Conservation (phyloP, 1,140 invertebrate genomes). For the Caenorhabditis inopinata region DNA sequence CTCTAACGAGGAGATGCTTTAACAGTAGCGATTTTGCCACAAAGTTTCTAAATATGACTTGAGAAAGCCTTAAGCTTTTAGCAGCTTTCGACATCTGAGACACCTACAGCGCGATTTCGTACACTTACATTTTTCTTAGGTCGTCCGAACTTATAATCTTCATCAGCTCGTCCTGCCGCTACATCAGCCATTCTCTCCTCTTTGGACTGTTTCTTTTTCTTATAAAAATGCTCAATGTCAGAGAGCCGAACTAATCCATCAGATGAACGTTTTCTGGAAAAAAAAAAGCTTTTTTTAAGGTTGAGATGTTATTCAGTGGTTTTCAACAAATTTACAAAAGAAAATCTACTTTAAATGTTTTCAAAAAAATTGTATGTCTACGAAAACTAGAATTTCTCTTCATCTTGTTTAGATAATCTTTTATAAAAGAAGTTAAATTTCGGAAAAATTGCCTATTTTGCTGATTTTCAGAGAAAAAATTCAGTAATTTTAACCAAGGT, state of each 20-base stretch:
- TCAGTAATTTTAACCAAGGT: no score
- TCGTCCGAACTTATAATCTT: slow-evolving; percentile 52
- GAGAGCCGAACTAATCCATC: slow-evolving; percentile 62
- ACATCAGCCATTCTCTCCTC: slow-evolving; percentile 58
- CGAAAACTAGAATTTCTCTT: no score
- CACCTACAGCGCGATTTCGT: no score
- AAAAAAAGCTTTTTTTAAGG: not conserved
- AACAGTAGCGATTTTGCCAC: no score
- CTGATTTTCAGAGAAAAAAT: not conserved
- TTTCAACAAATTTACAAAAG: not conserved
- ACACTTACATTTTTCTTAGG: slow-evolving; percentile 58
- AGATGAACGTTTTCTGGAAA: slow-evolving; percentile 49
- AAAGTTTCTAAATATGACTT: no score
- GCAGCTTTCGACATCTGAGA: no score
- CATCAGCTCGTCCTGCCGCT: slow-evolving; percentile 55
- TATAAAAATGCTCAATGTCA: slow-evolving; percentile 65
- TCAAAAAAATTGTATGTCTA: not conserved
- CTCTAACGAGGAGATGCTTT: no score
- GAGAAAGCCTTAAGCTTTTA: no score
- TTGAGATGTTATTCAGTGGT: not conserved
- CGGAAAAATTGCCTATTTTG: no score
- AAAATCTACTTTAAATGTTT: not conserved
- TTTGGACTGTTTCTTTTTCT: slow-evolving; percentile 60
- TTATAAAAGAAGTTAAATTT: no score
- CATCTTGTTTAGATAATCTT: no score